Evolutionary conservation across 2,888 invertebrate species (phyloP).

Genomic region (Pecten maximus): DNA sequence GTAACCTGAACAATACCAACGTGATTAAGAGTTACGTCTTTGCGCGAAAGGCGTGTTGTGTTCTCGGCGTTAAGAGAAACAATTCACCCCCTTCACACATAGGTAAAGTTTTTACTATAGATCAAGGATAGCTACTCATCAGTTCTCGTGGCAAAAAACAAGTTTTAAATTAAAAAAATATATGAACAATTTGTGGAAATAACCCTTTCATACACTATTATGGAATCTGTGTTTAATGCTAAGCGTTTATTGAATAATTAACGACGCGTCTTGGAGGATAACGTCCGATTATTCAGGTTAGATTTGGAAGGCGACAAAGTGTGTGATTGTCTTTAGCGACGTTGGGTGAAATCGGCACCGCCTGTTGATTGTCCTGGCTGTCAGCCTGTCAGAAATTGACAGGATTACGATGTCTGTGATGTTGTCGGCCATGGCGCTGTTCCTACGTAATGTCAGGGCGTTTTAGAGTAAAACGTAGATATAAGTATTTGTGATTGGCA

Average conservation of each 20-base stretch:
- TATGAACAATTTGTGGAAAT: neutral
- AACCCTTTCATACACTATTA: neutral
- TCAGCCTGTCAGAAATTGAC: conserved; percentile 27
- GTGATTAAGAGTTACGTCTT: neutral
- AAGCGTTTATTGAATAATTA: no score
- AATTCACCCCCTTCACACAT: neutral
- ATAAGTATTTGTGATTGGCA: no score
- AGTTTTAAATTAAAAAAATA: neutral
- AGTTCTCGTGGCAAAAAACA: no score
- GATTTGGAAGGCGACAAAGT: neutral
- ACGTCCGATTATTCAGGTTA: neutral
- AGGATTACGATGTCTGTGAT: neutral
- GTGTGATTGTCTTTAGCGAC: neutral
- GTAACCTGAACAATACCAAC: neutral
- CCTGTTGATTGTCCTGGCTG: neutral
- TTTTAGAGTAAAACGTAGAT: no score
- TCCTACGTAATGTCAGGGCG: neutral
- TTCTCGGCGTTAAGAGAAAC: neutral
- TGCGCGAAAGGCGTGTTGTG: neutral
- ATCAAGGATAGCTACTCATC: neutral
- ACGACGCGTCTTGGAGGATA: neutral
- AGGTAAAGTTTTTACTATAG: neutral
- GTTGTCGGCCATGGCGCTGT: neutral
- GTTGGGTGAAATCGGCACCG: neutral
- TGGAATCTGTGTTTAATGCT: neutral